A percentile compares a stretch with the other conserved stretches of the same genome.
These are phyloP conservation scores for Apodemia zela DNA, from an alignment of 2,888 invertebrate species.

Conservation along the genomic window DNA sequence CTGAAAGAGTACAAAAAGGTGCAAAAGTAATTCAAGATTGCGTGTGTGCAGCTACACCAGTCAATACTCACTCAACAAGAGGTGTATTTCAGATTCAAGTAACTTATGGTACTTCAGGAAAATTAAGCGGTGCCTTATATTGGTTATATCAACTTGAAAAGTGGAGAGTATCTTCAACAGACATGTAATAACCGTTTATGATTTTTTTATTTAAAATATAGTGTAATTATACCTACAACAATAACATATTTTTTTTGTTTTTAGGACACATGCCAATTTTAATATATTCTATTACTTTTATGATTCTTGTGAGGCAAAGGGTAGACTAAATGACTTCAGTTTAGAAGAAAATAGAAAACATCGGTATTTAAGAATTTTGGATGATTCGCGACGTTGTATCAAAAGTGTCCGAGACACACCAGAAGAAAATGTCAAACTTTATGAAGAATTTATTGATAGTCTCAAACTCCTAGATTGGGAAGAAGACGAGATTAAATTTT, in stretches of 20 bases:
- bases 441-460: slow-evolving; percentile 82
- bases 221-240: slow-evolving; percentile 23
- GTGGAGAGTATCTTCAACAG: slow-evolving; percentile 89
- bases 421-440: slow-evolving; percentile 82
- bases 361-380: slow-evolving; percentile 85
- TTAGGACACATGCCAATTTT: slow-evolving; percentile 92
- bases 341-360: slow-evolving; percentile 86
- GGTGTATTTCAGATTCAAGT: slow-evolving; percentile 89
- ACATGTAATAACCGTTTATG: slow-evolving; percentile 78
- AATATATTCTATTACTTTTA: slow-evolving; percentile 94
- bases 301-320: slow-evolving; percentile 87
- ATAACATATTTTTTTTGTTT: slow-evolving; percentile 32
- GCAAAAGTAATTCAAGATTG: slow-evolving; percentile 87
- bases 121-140: slow-evolving; percentile 93
- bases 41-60: slow-evolving; percentile 91
- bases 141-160: slow-evolving; percentile 94
- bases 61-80: slow-evolving; percentile 92
- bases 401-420: slow-evolving; percentile 84
- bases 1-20: slow-evolving; percentile 83
- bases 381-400: slow-evolving; percentile 76
- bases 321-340: slow-evolving; percentile 83
- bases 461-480: slow-evolving; percentile 86
- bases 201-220: slow-evolving; percentile 9
- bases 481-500: slow-evolving; percentile 84
- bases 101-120: slow-evolving; percentile 91